Percentiles rank a stretch among this genome's conserved stretches.
Conservation (phyloP, 2,113 vertebrate species). For the Madoqua kirkii region DNA sequence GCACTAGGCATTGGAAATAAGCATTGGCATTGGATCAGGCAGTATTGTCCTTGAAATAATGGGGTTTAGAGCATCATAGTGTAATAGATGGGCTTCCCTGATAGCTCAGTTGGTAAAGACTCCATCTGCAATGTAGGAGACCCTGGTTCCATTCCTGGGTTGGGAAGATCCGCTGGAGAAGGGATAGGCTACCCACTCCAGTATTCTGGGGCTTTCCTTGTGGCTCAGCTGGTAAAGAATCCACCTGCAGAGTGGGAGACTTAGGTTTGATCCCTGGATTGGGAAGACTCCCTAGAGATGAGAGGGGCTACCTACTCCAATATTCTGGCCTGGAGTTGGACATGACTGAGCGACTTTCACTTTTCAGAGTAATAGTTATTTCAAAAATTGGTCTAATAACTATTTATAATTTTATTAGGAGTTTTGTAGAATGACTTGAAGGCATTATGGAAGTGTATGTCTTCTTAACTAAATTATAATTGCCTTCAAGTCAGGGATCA, state of each 20-base stretch:
- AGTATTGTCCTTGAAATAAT: neutral
- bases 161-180: fast-evolving
- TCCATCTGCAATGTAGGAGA: neutral
- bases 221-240: neutral
- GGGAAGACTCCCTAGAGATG: neutral
- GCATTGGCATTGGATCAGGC: neutral
- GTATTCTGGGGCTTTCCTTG: neutral
- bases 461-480: neutral
- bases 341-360: neutral
- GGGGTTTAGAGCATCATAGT: neutral
- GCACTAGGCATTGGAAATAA: neutral
- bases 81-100: neutral
- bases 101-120: neutral
- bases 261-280: neutral
- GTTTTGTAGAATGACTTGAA: neutral
- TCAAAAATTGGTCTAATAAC: neutral
- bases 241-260: neutral
- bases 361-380: neutral
- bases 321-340: neutral
- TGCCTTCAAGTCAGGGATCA: neutral
- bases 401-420: neutral
- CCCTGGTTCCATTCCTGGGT: neutral
- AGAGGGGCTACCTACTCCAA: neutral
- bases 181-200: neutral
- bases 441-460: neutral